Percentiles rank a stretch among this genome's conserved stretches.
These are phyloP conservation scores for Tamias sibiricus DNA, from an alignment of 2,113 vertebrate genomes.

Conservation along the genomic window DNA sequence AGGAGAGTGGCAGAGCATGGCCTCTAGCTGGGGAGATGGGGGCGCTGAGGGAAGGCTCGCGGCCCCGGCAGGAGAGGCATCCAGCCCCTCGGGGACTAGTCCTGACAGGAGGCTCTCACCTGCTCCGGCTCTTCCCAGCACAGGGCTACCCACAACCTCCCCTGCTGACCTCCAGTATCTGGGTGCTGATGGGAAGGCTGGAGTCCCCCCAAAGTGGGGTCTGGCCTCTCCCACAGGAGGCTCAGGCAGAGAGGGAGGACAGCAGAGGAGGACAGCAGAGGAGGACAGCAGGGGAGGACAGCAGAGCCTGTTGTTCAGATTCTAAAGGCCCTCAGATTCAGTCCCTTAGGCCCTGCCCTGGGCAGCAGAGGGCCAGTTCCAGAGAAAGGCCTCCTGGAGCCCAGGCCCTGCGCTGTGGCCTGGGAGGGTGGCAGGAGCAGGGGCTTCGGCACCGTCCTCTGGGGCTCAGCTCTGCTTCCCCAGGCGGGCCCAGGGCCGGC, in stretches of 20 bases:
- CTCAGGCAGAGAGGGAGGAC: neutral
- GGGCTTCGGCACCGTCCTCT: neutral
- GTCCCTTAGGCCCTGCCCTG: too few relatives aligned
- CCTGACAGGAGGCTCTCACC: neutral
- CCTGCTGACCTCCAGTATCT: neutral
- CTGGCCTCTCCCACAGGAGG: neutral
- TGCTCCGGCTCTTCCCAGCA: neutral
- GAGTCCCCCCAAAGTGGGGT: neutral
- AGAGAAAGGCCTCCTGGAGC: too few relatives aligned
- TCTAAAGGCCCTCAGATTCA: neutral
- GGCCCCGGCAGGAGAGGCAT: neutral
- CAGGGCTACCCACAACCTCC: neutral
- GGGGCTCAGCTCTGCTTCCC: neutral
- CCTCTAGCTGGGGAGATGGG: neutral
- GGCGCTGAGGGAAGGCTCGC: neutral
- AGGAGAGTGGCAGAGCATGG: neutral
- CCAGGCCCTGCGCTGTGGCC: neutral
- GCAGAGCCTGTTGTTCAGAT: neutral
- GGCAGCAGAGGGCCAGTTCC: neutral
- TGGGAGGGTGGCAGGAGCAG: neutral
- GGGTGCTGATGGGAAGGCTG: neutral
- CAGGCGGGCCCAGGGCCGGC: neutral
- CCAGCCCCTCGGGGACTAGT: neutral
- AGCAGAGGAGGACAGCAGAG: fast-evolving
- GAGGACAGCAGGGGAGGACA: neutral